These are phyloP conservation scores for Pseudomyrmex dendroicus DNA, from an alignment of 1,140 invertebrate genomes.

Conservation along the genomic window DNA sequence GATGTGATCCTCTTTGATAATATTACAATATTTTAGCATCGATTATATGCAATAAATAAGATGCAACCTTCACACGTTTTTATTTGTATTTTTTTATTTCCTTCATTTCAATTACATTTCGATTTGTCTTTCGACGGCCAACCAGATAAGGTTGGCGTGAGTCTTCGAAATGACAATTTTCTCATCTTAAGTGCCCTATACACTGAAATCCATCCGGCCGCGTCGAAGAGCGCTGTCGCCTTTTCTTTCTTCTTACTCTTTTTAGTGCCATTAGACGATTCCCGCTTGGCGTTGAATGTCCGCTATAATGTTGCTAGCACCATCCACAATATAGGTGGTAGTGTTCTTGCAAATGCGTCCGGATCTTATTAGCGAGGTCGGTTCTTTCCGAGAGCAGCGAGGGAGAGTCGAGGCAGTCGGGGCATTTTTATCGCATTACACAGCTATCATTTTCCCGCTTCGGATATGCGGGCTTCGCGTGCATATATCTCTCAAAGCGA, in stretches of 20 bases:
- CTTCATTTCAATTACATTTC: neutral
- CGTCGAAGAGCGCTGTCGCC: neutral
- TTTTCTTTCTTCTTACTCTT: neutral
- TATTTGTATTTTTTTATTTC: neutral
- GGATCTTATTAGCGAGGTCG: conserved; percentile 67
- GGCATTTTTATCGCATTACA: conserved; percentile 72
- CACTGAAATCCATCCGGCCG: conserved; percentile 42
- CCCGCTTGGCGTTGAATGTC: conserved; percentile 49
- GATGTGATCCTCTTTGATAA: neutral
- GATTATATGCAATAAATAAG: no score
- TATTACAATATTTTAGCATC: no score
- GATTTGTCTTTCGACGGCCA: conserved; percentile 47
- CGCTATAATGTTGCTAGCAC: conserved; percentile 64
- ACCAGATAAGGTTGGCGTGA: conserved; percentile 10
- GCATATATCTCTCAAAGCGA: conserved; percentile 63
- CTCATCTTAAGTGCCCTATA: conserved; percentile 65
- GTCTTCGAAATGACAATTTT: conserved; percentile 65
- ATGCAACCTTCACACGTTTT: no score
- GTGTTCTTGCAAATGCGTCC: conserved; percentile 63
- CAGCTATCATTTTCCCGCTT: conserved; percentile 13
- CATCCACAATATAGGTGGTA: conserved; percentile 53
- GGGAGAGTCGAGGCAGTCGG: neutral
- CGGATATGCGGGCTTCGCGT: conserved; percentile 28
- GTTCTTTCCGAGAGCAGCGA: conserved; percentile 27
- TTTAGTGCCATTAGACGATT: conserved; percentile 67